These are phyloP conservation scores for Falco novaeseelandiae DNA, from an alignment of 2,797 vertebrate genomes.

Conservation along the genomic window DNA sequence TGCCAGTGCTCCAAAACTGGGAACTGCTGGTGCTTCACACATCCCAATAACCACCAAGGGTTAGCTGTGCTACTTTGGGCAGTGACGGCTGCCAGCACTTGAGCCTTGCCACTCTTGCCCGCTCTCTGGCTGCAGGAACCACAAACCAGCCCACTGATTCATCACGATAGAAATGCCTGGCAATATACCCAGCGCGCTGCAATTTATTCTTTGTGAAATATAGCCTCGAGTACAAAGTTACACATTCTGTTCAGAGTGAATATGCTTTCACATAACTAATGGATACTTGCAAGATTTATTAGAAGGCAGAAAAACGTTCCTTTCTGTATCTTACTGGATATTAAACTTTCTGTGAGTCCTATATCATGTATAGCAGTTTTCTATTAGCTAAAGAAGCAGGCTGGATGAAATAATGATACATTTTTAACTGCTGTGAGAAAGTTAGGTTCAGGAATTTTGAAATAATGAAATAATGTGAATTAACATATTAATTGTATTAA, in stretches of 20 bases:
- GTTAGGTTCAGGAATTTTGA: not conserved
- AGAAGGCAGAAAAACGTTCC: not conserved
- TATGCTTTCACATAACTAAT: conserved; percentile 13
- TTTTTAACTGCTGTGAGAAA: not conserved
- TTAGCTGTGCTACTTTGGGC: not conserved
- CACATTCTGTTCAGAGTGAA: not conserved
- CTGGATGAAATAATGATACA: not conserved
- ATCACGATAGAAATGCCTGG: not conserved
- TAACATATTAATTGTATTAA: not conserved
- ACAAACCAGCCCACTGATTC: not conserved
- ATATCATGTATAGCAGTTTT: not conserved
- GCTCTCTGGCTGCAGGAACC: fast-evolving
- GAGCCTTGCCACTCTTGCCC: fast-evolving
- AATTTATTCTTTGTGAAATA: not conserved
- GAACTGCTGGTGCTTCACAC: not conserved
- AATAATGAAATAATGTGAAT: not conserved
- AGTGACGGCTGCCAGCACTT: not conserved
- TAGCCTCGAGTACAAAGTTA: not conserved
- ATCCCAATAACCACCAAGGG: not conserved
- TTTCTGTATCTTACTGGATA: conserved; percentile 29
- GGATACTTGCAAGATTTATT: conserved; percentile 24
- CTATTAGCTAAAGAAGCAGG: not conserved
- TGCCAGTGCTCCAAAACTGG: not conserved
- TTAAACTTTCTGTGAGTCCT: not conserved
- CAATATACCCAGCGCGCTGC: not conserved